Conservation (phyloP, 92 coral and sea anemone genomes). For the Epizoanthus rinbou region DNA sequence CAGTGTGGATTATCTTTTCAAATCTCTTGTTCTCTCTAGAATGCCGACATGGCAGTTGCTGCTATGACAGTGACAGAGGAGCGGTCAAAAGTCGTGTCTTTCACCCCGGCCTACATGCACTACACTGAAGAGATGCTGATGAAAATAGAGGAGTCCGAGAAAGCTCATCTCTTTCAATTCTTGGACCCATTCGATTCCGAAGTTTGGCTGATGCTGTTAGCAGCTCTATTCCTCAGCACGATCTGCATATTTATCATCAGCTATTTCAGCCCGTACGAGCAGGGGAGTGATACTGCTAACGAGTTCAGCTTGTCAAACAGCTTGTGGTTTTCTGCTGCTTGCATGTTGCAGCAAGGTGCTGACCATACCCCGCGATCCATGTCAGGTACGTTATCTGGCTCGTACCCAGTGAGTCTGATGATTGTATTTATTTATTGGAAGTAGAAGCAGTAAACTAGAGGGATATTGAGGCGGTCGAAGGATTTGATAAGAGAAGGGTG, state of each 20-base stretch:
- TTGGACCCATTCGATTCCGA: conserved; percentile 60
- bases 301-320: conserved; percentile 26
- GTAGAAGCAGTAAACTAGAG: too few species aligned
- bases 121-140: conserved; percentile 64
- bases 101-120: conserved; percentile 71
- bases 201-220: conserved; percentile 64
- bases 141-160: conserved; percentile 39
- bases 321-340: conserved; percentile 33
- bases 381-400: conserved; percentile 50
- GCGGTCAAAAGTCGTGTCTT: conserved; percentile 61
- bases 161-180: conserved; percentile 51
- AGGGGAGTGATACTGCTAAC: background rate
- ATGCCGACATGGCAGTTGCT: conserved; percentile 74
- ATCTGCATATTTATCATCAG: conserved; percentile 20
- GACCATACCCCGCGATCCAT: conserved; percentile 56
- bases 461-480: too few species aligned
- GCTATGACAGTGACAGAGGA: conserved; percentile 61
- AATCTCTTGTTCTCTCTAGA: conserved; percentile 29
- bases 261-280: conserved; percentile 46
- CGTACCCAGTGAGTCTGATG: too few species aligned
- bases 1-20: too few species aligned
- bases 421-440: too few species aligned
- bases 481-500: too few species aligned
- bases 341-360: conserved; percentile 70
- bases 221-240: conserved; percentile 48